These are phyloP conservation scores for Orthosia cruda DNA, from an alignment of 2,888 invertebrate genomes.

Conservation along the genomic window DNA sequence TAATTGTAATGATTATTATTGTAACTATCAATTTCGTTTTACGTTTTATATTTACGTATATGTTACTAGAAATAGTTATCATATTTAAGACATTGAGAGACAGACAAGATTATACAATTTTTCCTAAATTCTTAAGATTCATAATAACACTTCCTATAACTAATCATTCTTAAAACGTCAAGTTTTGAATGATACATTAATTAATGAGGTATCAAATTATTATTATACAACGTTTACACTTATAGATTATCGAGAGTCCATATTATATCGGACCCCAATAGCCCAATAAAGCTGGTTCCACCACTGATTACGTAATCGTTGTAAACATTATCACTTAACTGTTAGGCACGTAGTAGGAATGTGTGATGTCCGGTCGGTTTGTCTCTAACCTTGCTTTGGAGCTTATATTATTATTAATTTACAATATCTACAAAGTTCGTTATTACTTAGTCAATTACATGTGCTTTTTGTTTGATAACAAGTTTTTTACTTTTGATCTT, in stretches of 20 bases:
- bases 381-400: constrained; percentile 58
- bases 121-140: neutral
- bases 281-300: constrained; percentile 69
- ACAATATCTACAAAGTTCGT: constrained; percentile 20
- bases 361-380: constrained; percentile 68
- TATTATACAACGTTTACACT: constrained; percentile 17
- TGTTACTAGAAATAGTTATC: too few relatives aligned
- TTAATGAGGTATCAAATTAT: neutral
- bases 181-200: too few relatives aligned
- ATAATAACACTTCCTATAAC: neutral
- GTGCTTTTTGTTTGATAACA: constrained; percentile 27
- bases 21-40: too few relatives aligned
- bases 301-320: constrained; percentile 75
- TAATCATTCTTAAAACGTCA: neutral
- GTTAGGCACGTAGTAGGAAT: constrained; percentile 67
- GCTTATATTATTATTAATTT: constrained; percentile 45
- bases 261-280: constrained; percentile 29
- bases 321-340: constrained; percentile 74
- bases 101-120: neutral
- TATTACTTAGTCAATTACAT: constrained; percentile 32
- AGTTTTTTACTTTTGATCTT: constrained; percentile 3
- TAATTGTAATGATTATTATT: neutral
- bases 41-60: too few relatives aligned
- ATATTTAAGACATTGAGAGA: too few relatives aligned
- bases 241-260: neutral